Conservation (phyloP, 2,113 vertebrate species). For the Scortum barcoo region DNA sequence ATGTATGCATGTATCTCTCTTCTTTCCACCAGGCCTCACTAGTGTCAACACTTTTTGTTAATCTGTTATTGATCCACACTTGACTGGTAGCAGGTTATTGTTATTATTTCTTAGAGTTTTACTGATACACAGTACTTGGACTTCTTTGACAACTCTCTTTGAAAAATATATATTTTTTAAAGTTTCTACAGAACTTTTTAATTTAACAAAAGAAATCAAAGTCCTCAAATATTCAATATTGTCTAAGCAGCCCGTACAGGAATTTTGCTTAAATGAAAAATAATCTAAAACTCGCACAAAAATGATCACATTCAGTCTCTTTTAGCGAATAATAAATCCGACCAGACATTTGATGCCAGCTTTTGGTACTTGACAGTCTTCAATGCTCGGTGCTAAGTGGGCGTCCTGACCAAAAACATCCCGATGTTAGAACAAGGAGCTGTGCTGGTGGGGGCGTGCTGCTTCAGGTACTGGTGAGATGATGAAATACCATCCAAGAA, state of each 20-base stretch:
- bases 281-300: background rate
- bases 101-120: too few species aligned
- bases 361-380: conserved; percentile 14
- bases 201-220: background rate
- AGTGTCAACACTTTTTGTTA: background rate
- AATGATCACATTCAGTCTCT: too few species aligned
- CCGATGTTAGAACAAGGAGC: background rate
- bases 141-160: background rate
- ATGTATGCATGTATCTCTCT: background rate
- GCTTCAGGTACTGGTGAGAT: background rate
- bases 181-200: background rate
- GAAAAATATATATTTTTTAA: too few species aligned
- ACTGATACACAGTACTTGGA: too few species aligned
- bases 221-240: background rate
- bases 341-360: background rate
- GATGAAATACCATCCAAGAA: background rate
- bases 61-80: background rate
- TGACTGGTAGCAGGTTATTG: background rate
- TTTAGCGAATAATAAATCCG: too few species aligned
- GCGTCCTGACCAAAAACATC: background rate
- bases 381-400: background rate
- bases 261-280: background rate
- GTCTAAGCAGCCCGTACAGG: background rate
- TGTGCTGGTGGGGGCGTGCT: background rate
- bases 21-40: background rate